These are phyloP conservation scores for Hymenopus coronatus DNA, from an alignment of 2,888 invertebrate genomes.

Conservation along the genomic window DNA sequence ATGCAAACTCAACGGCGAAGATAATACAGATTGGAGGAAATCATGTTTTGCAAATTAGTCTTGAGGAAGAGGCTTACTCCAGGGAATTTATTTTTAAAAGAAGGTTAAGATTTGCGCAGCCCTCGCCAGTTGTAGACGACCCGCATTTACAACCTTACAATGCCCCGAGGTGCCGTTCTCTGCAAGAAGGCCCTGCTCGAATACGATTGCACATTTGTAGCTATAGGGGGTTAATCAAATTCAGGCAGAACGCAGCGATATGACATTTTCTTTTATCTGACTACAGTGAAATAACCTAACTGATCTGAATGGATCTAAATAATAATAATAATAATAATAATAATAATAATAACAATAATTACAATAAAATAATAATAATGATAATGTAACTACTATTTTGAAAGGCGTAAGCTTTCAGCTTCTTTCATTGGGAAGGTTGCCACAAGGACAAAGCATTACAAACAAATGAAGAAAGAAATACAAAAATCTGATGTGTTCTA, in stretches of 20 bases:
- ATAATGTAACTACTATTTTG: too few relatives aligned
- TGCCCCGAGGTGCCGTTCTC: conserved; percentile 2
- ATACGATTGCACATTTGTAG: neutral
- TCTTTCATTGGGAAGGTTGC: too few relatives aligned
- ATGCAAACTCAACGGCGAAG: too few relatives aligned
- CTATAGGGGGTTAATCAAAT: neutral
- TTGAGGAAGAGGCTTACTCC: neutral
- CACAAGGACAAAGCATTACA: too few relatives aligned
- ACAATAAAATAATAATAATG: too few relatives aligned
- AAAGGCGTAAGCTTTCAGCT: too few relatives aligned
- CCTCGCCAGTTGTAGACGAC: neutral
- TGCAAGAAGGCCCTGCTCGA: neutral
- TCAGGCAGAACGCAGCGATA: neutral
- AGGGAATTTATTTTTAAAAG: neutral
- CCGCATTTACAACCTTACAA: conserved; percentile 18
- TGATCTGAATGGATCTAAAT: too few relatives aligned
- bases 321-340: too few relatives aligned
- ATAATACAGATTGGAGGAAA: neutral
- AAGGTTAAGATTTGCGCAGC: neutral
- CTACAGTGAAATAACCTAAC: too few relatives aligned
- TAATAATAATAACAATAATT: too few relatives aligned
- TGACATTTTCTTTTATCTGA: neutral
- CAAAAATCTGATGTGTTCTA: too few relatives aligned
- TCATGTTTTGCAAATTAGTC: neutral
- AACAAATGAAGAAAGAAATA: too few relatives aligned